These are phyloP conservation scores for Aramus guarauna DNA, from an alignment of 2,113 vertebrate genomes.

Conservation along the genomic window DNA sequence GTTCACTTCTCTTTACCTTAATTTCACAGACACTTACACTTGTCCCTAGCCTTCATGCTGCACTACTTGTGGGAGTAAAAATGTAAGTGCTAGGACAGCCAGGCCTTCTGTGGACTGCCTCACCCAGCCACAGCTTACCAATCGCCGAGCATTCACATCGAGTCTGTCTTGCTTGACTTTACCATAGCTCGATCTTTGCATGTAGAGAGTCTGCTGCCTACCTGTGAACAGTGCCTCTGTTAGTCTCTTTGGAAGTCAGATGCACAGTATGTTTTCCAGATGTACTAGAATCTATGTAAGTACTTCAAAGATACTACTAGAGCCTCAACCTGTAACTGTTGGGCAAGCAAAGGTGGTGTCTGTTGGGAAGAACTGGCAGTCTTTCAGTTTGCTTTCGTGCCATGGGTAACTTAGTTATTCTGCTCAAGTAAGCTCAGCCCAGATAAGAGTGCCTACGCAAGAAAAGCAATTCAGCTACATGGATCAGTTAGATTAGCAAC, in stretches of 20 bases:
- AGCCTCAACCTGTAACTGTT: not conserved
- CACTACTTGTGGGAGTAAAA: not conserved
- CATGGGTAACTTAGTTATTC: not conserved
- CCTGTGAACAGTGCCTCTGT: not conserved
- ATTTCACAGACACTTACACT: not conserved
- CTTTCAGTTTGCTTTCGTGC: not conserved
- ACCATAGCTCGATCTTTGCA: fast-evolving
- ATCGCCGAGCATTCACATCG: not conserved
- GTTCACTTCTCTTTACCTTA: not conserved
- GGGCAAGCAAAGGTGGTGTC: not conserved
- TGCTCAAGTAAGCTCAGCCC: not conserved
- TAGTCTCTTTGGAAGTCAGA: fast-evolving
- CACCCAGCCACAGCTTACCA: not conserved
- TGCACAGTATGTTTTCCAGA: not conserved
- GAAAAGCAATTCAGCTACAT: not conserved
- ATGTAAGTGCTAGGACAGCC: not conserved
- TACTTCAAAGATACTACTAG: not conserved
- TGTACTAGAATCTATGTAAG: not conserved
- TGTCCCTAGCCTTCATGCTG: not conserved
- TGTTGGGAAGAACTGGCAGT: not conserved
- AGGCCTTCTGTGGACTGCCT: not conserved
- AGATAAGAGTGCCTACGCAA: not conserved
- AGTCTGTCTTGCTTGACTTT: not conserved
- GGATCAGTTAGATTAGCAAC: not conserved
- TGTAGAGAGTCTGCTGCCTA: not conserved